Percentiles rank a stretch among this genome's conserved stretches.
Evolutionary conservation across 2,888 invertebrate species (phyloP).

Genomic region (Erebia palarica): DNA sequence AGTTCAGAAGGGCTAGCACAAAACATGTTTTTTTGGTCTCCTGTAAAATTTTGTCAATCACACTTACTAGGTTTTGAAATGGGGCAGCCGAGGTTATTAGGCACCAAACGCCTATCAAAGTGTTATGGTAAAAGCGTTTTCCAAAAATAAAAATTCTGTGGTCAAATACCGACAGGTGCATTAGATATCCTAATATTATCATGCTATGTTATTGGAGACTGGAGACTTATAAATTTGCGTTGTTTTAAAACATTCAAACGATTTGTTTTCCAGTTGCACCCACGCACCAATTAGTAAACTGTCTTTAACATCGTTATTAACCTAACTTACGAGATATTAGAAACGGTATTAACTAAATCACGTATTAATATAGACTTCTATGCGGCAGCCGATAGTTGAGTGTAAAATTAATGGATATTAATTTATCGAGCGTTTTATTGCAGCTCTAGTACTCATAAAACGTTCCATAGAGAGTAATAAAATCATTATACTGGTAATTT

Average conservation of each 20-base stretch:
- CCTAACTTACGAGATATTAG: conserved; percentile 16
- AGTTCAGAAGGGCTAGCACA: too few species aligned
- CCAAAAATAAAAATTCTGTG: too few species aligned
- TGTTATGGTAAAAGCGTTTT: too few species aligned
- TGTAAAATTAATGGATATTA: conserved; percentile 11
- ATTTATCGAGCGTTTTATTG: conserved; percentile 6
- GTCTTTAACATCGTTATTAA: conserved; percentile 7
- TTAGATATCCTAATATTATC: too few species aligned
- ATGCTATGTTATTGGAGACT: too few species aligned
- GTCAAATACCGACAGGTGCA: too few species aligned
- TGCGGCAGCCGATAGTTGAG: conserved; percentile 11
- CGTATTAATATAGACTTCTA: conserved; percentile 14
- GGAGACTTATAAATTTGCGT: not conserved
- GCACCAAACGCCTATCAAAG: too few species aligned
- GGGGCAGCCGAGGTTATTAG: too few species aligned
- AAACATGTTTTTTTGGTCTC: too few species aligned
- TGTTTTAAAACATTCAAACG: conserved; percentile 15
- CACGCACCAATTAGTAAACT: conserved; percentile 17
- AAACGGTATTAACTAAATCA: conserved; percentile 12
- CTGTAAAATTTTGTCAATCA: too few species aligned
- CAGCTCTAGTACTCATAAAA: not conserved
- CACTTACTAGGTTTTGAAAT: too few species aligned
- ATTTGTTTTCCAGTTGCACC: conserved; percentile 20
- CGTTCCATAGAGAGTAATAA: not conserved
- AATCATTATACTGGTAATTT: not conserved